A percentile compares a stretch with the other conserved stretches of the same genome.
Evolutionary conservation across 2,888 invertebrate species (phyloP).

Genomic region (Caenorhabditis macrosperma): DNA sequence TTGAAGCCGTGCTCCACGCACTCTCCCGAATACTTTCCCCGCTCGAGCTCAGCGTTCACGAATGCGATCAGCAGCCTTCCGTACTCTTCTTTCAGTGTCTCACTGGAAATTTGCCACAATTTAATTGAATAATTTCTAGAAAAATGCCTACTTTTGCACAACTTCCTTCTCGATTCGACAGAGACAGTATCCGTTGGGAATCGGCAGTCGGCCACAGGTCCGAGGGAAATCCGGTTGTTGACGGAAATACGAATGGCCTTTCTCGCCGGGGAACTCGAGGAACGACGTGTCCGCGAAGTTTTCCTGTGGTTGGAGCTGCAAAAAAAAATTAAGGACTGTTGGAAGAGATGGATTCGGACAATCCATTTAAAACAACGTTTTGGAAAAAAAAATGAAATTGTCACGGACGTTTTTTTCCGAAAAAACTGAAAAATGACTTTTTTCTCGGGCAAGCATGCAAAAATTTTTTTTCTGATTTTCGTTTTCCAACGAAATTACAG

Average conservation of each 20-base stretch:
- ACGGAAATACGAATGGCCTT: conserved; percentile 58
- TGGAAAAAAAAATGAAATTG: no score
- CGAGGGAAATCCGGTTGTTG: conserved; percentile 39
- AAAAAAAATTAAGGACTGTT: not conserved
- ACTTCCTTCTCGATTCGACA: conserved; percentile 43
- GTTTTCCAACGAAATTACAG: no score
- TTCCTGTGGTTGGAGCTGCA: conserved; percentile 42
- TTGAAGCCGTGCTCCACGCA: conserved; percentile 5
- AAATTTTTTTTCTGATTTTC: no score
- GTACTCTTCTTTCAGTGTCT: not conserved
- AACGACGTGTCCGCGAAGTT: conserved; percentile 1
- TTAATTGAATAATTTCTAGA: not conserved
- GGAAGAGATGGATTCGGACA: no score
- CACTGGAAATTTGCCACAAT: conserved; percentile 1
- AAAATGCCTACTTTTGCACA: conserved; percentile 4
- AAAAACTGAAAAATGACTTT: no score
- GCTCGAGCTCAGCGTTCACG: not conserved
- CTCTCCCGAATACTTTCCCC: not conserved
- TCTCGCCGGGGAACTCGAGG: conserved; percentile 32
- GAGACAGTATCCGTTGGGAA: conserved; percentile 61
- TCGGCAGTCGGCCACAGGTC: conserved; percentile 55
- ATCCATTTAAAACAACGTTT: no score
- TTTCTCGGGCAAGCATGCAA: not conserved
- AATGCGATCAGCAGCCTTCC: conserved; percentile 8
- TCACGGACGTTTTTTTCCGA: no score